Percentiles rank a stretch among this genome's conserved stretches.
Evolutionary conservation across 2,888 invertebrate species (phyloP).

Genomic region (Eulithis prunata): DNA sequence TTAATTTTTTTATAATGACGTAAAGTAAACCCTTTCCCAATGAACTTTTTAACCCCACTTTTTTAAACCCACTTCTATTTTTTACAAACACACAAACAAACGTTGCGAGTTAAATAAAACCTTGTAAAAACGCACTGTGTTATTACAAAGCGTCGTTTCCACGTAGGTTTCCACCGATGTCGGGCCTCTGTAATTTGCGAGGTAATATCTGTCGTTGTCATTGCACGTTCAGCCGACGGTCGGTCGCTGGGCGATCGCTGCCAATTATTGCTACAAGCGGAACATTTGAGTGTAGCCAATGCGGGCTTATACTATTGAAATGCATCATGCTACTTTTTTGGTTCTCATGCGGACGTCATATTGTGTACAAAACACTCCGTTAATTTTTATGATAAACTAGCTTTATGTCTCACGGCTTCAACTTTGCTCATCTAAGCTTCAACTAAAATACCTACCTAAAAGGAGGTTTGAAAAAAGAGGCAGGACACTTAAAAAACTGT

Average conservation of each 20-base stretch:
- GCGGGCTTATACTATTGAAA: slow-evolving; percentile 4
- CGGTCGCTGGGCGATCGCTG: slow-evolving; percentile 24
- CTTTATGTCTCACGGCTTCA: too few species aligned
- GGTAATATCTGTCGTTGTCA: slow-evolving; percentile 45
- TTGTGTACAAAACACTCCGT: neutral
- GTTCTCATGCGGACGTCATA: neutral
- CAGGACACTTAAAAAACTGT: too few species aligned
- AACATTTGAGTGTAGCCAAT: slow-evolving; percentile 11
- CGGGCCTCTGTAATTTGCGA: slow-evolving; percentile 32
- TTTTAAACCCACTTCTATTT: too few species aligned
- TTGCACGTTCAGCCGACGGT: slow-evolving; percentile 32
- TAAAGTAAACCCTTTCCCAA: too few species aligned
- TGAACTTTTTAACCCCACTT: too few species aligned
- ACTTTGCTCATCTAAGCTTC: too few species aligned
- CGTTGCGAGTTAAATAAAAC: too few species aligned
- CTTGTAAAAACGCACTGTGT: neutral
- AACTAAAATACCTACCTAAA: too few species aligned
- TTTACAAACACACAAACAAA: too few species aligned
- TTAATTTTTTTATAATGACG: too few species aligned
- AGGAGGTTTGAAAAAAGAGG: too few species aligned
- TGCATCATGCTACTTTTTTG: slow-evolving; percentile 1
- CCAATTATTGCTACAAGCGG: slow-evolving; percentile 41
- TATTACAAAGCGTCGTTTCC: slow-evolving; percentile 12
- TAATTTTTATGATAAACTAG: neutral
- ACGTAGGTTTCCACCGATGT: slow-evolving; percentile 1